These are phyloP conservation scores for Enteromius unitaeniatus DNA, from an alignment of 2,797 vertebrate species.

Conservation along the genomic window DNA sequence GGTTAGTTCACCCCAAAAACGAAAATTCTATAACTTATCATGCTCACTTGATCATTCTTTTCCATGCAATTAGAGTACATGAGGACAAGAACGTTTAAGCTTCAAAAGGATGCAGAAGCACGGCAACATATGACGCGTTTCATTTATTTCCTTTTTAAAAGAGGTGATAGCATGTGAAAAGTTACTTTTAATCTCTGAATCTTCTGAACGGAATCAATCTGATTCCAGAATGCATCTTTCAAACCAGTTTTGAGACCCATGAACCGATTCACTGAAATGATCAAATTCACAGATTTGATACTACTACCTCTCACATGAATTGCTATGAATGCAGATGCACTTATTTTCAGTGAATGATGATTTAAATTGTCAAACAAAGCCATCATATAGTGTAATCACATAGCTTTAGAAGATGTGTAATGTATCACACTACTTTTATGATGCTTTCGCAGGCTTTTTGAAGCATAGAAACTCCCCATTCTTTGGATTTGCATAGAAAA, in stretches of 20 bases:
- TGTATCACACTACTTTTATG: background rate
- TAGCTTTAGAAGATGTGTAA: background rate
- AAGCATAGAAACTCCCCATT: background rate
- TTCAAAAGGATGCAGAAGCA: slow-evolving; percentile 2
- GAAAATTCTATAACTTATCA: background rate
- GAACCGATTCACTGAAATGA: background rate
- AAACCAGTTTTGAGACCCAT: background rate
- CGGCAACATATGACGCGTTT: background rate
- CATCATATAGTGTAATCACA: background rate
- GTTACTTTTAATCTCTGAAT: background rate
- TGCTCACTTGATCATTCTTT: background rate
- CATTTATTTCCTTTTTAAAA: background rate
- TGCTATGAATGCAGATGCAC: background rate
- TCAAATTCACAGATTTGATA: background rate
- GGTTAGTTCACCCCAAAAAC: slow-evolving; percentile 2
- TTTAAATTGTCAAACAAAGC: background rate
- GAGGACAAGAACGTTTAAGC: background rate
- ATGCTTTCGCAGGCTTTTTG: background rate
- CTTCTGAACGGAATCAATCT: background rate
- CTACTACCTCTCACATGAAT: background rate
- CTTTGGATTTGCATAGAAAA: background rate
- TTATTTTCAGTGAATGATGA: background rate
- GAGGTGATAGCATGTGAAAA: background rate
- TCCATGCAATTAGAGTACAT: background rate
- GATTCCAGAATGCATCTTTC: background rate